These are phyloP conservation scores for Caenorhabditis elegans DNA, from an alignment of 1,140 invertebrate genomes.

Conservation along the genomic window DNA sequence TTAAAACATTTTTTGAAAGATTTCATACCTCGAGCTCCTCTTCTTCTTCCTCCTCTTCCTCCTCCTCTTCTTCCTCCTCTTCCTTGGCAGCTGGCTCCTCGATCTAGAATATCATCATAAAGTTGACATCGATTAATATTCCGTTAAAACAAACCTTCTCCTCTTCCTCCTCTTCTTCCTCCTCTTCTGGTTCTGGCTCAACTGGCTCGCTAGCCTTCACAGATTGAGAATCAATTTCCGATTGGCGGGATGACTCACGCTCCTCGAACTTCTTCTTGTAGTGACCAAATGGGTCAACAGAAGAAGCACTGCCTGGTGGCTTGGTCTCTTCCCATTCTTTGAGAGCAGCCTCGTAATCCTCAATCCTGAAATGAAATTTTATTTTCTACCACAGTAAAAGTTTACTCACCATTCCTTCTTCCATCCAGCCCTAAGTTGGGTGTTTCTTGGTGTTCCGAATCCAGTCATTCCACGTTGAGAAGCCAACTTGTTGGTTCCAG, in stretches of 20 bases:
- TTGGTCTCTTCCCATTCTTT: slow-evolving; percentile 65
- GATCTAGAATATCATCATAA: background rate
- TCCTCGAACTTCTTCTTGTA: slow-evolving; percentile 66
- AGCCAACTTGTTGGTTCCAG: slow-evolving; percentile 64
- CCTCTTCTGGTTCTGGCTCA: slow-evolving; percentile 49
- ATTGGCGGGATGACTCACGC: slow-evolving; percentile 50
- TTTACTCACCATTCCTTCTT: slow-evolving; percentile 65
- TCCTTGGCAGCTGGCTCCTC: slow-evolving; percentile 41
- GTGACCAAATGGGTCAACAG: slow-evolving; percentile 55
- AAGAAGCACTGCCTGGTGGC: slow-evolving; percentile 63
- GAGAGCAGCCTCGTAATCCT: slow-evolving; percentile 63
- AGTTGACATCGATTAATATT: background rate
- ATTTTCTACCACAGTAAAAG: background rate
- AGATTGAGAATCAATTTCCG: slow-evolving; percentile 38
- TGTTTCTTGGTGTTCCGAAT: slow-evolving; percentile 66
- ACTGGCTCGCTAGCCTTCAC: slow-evolving; percentile 32
- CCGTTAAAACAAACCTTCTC: slow-evolving; percentile 30
- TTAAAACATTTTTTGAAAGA: slow-evolving; percentile 51
- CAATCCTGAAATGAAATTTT: slow-evolving; percentile 51
- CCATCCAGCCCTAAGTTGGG: slow-evolving; percentile 56
- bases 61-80: slow-evolving; percentile 57
- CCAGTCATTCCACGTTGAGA: slow-evolving; percentile 65
- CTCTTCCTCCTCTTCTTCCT: slow-evolving; percentile 54
- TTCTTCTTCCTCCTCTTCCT: slow-evolving; percentile 56
- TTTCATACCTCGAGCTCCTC: slow-evolving; percentile 59